Evolutionary conservation across 2,888 invertebrate genomes (phyloP).

Genomic region (Creontiades dilutus): DNA sequence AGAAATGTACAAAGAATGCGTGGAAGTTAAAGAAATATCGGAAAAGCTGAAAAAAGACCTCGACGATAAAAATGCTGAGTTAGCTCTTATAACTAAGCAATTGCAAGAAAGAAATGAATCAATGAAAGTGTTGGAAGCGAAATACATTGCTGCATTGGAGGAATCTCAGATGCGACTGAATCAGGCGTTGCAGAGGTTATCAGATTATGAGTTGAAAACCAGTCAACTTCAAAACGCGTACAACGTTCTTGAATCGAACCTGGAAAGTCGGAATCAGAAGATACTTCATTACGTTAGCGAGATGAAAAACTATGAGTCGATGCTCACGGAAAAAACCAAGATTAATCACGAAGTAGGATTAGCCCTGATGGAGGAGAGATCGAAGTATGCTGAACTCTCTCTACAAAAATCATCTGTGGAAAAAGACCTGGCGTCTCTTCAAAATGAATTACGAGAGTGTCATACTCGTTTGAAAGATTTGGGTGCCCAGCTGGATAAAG

Average conservation of each 20-base stretch:
- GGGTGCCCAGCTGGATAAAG: neutral
- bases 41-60: constrained; percentile 44
- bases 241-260: constrained; percentile 31
- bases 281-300: constrained; percentile 37
- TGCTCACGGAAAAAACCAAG: constrained; percentile 30
- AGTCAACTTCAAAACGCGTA: constrained; percentile 13
- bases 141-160: neutral
- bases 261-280: constrained; percentile 58
- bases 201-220: neutral
- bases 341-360: neutral
- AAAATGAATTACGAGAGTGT: neutral
- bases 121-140: neutral
- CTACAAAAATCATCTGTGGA: neutral
- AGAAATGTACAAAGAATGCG: constrained; percentile 31
- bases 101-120: neutral
- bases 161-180: neutral
- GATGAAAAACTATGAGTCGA: constrained; percentile 15
- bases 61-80: neutral
- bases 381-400: neutral
- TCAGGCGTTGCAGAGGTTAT: neutral
- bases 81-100: neutral
- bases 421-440: neutral
- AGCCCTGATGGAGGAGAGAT: neutral
- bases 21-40: neutral
- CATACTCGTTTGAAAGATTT: neutral